Evolutionary conservation across 2,888 invertebrate genomes (phyloP).

Genomic region (Eulithis prunata): DNA sequence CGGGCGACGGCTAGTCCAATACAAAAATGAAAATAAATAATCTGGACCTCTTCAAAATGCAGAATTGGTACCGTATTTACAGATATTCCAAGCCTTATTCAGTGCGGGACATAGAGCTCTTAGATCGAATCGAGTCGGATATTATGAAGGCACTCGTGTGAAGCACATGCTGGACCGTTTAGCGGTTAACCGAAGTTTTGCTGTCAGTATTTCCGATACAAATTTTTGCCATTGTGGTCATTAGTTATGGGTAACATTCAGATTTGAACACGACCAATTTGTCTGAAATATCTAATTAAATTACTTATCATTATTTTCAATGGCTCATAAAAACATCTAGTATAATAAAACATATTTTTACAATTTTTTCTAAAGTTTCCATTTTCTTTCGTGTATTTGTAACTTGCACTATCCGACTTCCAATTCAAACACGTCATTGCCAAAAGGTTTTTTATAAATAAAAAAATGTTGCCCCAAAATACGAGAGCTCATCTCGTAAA

Average conservation of each 20-base stretch:
- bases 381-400: too few species aligned
- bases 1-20: too few species aligned
- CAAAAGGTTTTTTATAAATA: background rate
- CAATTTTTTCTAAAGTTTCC: too few species aligned
- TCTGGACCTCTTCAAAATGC: too few species aligned
- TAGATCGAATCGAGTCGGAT: background rate
- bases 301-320: too few species aligned
- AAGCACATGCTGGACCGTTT: conserved; percentile 9
- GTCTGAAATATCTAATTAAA: too few species aligned
- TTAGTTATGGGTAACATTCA: background rate
- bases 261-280: too few species aligned
- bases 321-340: too few species aligned
- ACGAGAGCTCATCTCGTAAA: conserved; percentile 31
- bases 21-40: too few species aligned
- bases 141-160: conserved; percentile 3
- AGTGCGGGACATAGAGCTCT: background rate
- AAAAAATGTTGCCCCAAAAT: conserved; percentile 22
- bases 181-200: conserved; percentile 5
- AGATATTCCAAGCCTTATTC: background rate
- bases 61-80: too few species aligned
- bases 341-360: too few species aligned
- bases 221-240: conserved; percentile 14
- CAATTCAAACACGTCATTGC: background rate
- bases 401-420: too few species aligned
- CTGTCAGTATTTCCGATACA: conserved; percentile 6